Conservation (phyloP, 2,888 invertebrate species). For the Cordilura impudica region DNA sequence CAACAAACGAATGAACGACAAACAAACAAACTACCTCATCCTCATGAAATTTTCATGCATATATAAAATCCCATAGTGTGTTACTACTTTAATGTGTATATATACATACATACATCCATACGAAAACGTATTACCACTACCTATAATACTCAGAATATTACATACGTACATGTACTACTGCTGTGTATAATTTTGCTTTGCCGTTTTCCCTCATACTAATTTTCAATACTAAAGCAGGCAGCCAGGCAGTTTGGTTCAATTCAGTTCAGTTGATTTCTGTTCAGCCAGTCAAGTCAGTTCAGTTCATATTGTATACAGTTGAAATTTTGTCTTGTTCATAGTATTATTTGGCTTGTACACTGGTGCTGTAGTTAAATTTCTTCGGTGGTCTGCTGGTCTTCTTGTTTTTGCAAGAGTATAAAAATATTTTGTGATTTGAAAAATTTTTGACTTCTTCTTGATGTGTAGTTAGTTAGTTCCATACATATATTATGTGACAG, state of each 20-base stretch:
- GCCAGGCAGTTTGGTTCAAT: constrained; percentile 39
- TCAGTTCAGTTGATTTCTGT: constrained; percentile 59
- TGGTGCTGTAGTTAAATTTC: constrained; percentile 48
- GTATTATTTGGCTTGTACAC: constrained; percentile 58
- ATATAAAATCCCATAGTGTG: constrained; percentile 32
- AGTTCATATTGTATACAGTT: constrained; percentile 48
- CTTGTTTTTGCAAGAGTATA: constrained; percentile 34
- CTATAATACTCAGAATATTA: constrained; percentile 1
- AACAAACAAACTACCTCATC: constrained; percentile 43
- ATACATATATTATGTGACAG: constrained; percentile 35
- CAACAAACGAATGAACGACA: constrained; percentile 39
- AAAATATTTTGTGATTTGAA: constrained; percentile 13
- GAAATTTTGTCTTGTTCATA: constrained; percentile 60
- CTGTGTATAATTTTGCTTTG: constrained; percentile 33
- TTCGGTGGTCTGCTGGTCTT: constrained; percentile 43
- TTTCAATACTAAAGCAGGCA: constrained; percentile 19
- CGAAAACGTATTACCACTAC: background rate
- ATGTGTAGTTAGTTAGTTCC: constrained; percentile 1
- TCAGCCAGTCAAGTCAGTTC: constrained; percentile 55
- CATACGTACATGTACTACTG: constrained; percentile 57
- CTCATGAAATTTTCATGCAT: constrained; percentile 26
- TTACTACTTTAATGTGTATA: background rate
- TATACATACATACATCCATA: background rate
- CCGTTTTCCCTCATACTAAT: constrained; percentile 37
- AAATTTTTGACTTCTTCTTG: constrained; percentile 42